These are phyloP conservation scores for Paramormyrops hopkinsi DNA, from an alignment of 2,797 vertebrate genomes.

Conservation along the genomic window DNA sequence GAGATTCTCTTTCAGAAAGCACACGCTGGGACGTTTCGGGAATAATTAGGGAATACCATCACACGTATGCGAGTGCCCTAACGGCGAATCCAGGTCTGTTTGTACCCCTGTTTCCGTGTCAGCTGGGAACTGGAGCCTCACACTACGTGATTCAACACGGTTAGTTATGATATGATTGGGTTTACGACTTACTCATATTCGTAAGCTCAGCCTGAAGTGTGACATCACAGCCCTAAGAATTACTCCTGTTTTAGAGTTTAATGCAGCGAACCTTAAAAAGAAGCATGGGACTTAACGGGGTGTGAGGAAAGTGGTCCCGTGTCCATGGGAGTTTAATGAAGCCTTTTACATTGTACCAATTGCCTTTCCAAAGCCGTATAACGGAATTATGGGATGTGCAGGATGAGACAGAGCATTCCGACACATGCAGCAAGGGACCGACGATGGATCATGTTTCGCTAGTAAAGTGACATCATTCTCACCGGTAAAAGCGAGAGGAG, in stretches of 20 bases:
- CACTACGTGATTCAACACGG: not conserved
- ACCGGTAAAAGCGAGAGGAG: not conserved
- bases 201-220: not conserved
- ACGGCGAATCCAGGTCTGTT: not conserved
- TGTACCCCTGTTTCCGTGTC: not conserved
- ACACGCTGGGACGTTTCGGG: constrained; percentile 3
- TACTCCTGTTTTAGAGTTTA: constrained; percentile 12
- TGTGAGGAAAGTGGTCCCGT: not conserved
- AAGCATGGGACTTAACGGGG: not conserved
- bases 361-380: not conserved
- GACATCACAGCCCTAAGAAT: not conserved
- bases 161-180: not conserved
- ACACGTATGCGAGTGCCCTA: not conserved
- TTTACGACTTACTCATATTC: not conserved
- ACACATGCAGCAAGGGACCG: not conserved
- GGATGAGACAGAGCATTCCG: not conserved
- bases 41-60: constrained; percentile 14
- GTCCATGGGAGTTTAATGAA: not conserved
- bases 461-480: not conserved
- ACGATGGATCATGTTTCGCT: not conserved
- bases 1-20: not conserved
- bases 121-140: not conserved
- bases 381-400: not conserved
- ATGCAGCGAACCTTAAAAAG: not conserved
- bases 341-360: not conserved